Base-by-base conservation (phyloP, 2,797 vertebrate species). In the Distichodus sexfasciatus region DNA sequence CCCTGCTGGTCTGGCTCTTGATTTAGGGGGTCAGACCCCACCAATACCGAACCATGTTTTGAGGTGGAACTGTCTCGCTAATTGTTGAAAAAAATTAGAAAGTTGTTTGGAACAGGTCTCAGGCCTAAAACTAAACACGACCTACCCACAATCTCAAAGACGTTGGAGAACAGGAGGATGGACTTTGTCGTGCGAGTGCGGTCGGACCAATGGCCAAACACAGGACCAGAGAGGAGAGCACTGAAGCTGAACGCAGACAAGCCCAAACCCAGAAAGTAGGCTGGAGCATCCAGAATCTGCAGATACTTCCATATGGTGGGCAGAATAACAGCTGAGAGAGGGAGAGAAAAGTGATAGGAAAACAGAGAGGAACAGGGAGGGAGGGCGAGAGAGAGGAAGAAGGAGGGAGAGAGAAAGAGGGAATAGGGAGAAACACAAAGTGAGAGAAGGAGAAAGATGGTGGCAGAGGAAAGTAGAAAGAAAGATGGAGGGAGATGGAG, bases 221-320 rank as follows among this genome's bases (percentile, higher is more conserved):
- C 41, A 0, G 93, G 93, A 6, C 90, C 91, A 0, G 87, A 89
- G 43, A 94, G 68, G 47, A 94, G 82, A 7, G 89, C 90, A 1
- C 86, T 91, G 57, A 94, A 82, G 46, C 92, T 94, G 84, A 94
- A 94, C 2, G 93, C 92, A 2, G 93, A 92, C 46, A 94, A 81
- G 75, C 90, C 90, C 74, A 94, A 82, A 50, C 93, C 93, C 55
- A 94, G 77, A 78, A 93, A 94, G 77, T 93, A 93, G 0, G 92
- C 89, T 0, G 91, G 90, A 11, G 91, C 93, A 50, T 91, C 84
- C 58, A 94, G 72, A 44, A 90, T 87, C 84, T 93, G 91, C 64
- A 94, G 85, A 69, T 94, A 94, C 21, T 75, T 86, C 93, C 92
- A 94, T 83, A 94, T 92, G 36, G 93, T 94, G 0, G 93, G 93